These are phyloP conservation scores for Sylvilagus bachmani DNA, from an alignment of 2,113 vertebrate genomes.

Conservation along the genomic window DNA sequence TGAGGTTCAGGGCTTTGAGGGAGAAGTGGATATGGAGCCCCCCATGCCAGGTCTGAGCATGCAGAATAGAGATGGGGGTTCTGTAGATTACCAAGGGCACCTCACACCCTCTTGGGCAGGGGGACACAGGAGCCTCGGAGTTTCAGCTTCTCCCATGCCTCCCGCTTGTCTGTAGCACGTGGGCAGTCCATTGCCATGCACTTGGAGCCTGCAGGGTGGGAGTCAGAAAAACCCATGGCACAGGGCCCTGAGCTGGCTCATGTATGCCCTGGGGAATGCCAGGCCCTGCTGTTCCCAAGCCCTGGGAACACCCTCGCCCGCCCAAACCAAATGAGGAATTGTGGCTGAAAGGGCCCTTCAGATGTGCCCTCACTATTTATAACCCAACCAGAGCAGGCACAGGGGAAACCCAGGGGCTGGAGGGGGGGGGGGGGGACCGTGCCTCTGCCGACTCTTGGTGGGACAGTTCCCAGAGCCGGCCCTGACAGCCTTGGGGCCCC, in stretches of 20 bases:
- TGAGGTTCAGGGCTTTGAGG: neutral
- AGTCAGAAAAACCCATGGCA: constrained; percentile 50
- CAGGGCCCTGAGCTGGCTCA: constrained; percentile 63
- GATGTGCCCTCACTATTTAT: constrained; percentile 78
- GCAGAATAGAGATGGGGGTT: neutral
- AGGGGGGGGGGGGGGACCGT: neutral
- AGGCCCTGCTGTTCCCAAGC: constrained; percentile 73
- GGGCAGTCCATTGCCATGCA: neutral
- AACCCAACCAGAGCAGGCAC: constrained; percentile 22
- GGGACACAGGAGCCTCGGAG: neutral
- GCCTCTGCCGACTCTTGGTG: neutral
- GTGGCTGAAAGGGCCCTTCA: constrained; percentile 76
- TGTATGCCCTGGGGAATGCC: constrained; percentile 59
- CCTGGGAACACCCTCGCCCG: constrained; percentile 49
- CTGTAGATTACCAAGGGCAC: neutral
- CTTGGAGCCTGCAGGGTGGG: neutral
- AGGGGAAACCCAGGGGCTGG: constrained; percentile 59
- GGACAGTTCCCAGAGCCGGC: neutral
- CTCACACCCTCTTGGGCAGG: neutral
- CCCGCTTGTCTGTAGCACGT: neutral
- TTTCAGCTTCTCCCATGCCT: neutral
- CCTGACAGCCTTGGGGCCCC: neutral
- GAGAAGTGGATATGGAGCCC: neutral
- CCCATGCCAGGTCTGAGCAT: neutral
- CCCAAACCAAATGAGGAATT: constrained; percentile 81